These are phyloP conservation scores for Drosophila kanekoi DNA, from an alignment of 2,888 invertebrate genomes.

Conservation along the genomic window DNA sequence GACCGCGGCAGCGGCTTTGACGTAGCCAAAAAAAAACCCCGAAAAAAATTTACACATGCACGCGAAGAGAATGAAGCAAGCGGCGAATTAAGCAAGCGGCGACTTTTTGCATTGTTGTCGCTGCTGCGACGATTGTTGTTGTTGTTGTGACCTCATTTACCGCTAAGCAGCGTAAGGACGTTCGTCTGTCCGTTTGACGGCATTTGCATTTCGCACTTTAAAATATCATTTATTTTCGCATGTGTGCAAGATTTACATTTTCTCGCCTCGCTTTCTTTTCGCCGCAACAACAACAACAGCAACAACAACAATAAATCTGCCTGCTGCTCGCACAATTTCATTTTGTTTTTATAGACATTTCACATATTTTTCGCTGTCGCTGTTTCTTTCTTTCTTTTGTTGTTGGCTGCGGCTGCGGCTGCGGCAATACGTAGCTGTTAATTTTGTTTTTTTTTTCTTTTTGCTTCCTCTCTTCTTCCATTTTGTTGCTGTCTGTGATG, in stretches of 20 bases:
- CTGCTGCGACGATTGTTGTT: conserved; percentile 27
- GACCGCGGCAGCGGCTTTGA: conserved; percentile 24
- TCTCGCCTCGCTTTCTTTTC: conserved; percentile 40
- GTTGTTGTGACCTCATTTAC: conserved; percentile 55
- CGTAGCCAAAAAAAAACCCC: conserved; percentile 7
- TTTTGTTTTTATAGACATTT: conserved; percentile 68
- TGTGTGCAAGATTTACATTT: conserved; percentile 57
- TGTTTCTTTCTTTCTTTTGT: conserved; percentile 44
- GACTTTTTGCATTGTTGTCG: conserved; percentile 33
- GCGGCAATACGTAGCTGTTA: conserved; percentile 73
- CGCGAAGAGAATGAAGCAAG: conserved; percentile 42
- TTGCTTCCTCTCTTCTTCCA: conserved; percentile 48
- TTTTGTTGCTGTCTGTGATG: conserved; percentile 74
- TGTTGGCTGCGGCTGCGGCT: conserved; percentile 27
- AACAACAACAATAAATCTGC: conserved; percentile 61
- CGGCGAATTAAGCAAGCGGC: conserved; percentile 8
- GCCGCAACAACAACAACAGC: conserved; percentile 26
- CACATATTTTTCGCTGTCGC: conserved; percentile 53
- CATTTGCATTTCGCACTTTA: conserved; percentile 54
- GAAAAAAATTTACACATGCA: conserved; percentile 41
- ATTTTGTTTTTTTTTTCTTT: conserved; percentile 62
- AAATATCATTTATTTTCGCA: conserved; percentile 52
- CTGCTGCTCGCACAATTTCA: conserved; percentile 54
- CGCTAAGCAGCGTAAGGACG: conserved; percentile 52
- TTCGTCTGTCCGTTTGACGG: conserved; percentile 17